These are phyloP conservation scores for Alaudala cheleensis DNA, from an alignment of 2,113 vertebrate genomes.

Conservation along the genomic window DNA sequence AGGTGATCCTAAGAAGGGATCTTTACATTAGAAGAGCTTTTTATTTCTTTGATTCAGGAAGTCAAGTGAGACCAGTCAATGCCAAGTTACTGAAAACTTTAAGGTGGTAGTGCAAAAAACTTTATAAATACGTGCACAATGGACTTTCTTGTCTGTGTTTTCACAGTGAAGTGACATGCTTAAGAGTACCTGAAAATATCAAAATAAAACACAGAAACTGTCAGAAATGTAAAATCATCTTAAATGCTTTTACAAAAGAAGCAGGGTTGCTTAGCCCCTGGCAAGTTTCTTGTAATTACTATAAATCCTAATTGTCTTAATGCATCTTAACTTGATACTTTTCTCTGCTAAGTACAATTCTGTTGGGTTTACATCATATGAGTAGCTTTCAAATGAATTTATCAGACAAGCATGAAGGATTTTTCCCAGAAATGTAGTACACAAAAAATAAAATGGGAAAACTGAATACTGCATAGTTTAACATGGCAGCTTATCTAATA, in stretches of 20 bases:
- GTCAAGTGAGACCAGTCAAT: background rate
- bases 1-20: background rate
- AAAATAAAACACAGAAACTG: background rate
- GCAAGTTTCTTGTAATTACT: slow-evolving; percentile 56
- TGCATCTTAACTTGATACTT: slow-evolving; percentile 25
- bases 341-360: background rate
- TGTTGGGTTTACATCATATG: background rate
- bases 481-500: slow-evolving; percentile 57
- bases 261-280: background rate
- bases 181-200: background rate
- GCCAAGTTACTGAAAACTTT: background rate
- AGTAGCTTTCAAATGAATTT: slow-evolving; percentile 37
- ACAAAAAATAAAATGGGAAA: slow-evolving; percentile 32
- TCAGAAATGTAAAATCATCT: background rate
- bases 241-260: background rate
- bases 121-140: background rate
- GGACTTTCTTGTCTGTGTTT: background rate
- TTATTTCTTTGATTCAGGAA: background rate
- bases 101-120: background rate
- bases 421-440: background rate
- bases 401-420: slow-evolving; percentile 24
- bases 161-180: background rate
- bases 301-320: slow-evolving; percentile 43
- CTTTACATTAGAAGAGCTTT: background rate
- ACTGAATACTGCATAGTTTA: slow-evolving; percentile 28